phyloP scores from a whole-genome alignment of 2,888 invertebrate genomes.

The Epinotia nisella region DNA sequence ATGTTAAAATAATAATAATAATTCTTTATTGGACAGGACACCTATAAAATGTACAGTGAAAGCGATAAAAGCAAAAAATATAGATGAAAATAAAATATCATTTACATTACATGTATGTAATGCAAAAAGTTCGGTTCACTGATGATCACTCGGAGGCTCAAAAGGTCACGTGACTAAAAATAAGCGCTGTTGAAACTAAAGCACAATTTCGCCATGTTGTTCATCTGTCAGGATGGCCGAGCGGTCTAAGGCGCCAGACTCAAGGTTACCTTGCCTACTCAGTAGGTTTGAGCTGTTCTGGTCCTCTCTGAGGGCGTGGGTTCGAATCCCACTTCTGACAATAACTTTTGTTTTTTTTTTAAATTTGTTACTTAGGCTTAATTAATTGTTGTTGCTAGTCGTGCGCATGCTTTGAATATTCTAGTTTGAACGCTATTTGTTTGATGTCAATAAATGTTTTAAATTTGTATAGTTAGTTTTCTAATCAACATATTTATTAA shows the following conservation, averaged over 20 bases:
- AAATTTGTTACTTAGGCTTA: not conserved
- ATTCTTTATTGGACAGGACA: too few relatives aligned
- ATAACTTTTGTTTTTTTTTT: constrained; percentile 63
- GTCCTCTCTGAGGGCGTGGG: constrained; percentile 93
- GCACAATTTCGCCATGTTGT: constrained; percentile 50
- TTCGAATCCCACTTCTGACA: constrained; percentile 94
- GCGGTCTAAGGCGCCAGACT: constrained; percentile 94
- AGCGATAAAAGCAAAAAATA: too few relatives aligned
- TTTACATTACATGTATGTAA: too few relatives aligned
- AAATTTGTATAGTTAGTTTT: too few relatives aligned
- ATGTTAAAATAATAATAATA: too few relatives aligned
- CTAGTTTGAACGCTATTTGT: too few relatives aligned
- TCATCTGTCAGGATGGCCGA: constrained; percentile 91
- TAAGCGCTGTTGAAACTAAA: not conserved
- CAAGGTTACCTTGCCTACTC: constrained; percentile 86
- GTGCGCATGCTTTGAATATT: too few relatives aligned
- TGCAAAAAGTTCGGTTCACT: not conserved
- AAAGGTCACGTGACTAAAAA: constrained; percentile 16
- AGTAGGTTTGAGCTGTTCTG: constrained; percentile 88
- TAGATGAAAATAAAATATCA: too few relatives aligned
- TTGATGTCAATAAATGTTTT: too few relatives aligned
- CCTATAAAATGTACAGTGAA: too few relatives aligned
- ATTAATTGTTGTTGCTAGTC: not conserved
- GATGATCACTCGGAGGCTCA: not conserved
- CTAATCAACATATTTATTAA: too few relatives aligned